Conservation (phyloP, 2,113 vertebrate species). For the Crypturellus undulatus region DNA sequence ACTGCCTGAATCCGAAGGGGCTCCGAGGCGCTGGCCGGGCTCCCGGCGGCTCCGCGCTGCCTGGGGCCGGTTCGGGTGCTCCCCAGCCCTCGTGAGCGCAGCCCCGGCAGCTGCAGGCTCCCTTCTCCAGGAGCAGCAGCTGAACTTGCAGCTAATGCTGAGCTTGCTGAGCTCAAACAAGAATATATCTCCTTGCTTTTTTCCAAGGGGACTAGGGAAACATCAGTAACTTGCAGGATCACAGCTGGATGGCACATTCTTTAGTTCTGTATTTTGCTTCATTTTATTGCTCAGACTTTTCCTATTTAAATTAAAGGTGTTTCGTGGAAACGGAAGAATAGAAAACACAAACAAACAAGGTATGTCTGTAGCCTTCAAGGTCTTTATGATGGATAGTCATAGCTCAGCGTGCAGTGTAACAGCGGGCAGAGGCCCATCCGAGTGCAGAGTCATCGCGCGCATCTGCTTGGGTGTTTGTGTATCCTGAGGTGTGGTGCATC, state of each 20-base stretch:
- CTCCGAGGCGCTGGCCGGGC: background rate
- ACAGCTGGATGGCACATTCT: background rate
- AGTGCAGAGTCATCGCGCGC: too few species aligned
- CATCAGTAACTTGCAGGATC: fast-evolving
- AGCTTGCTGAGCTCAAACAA: background rate
- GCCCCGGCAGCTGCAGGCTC: background rate
- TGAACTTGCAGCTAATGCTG: background rate
- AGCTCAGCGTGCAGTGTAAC: background rate
- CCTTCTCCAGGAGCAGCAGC: background rate
- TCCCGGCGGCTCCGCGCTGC: too few species aligned
- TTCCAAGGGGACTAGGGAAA: background rate
- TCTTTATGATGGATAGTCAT: background rate
- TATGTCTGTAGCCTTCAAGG: background rate
- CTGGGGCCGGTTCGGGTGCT: background rate
- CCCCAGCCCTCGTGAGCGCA: background rate
- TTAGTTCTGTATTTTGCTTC: background rate
- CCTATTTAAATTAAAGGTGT: background rate
- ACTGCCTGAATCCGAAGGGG: background rate
- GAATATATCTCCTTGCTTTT: background rate
- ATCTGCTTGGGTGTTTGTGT: background rate
- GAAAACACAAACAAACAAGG: background rate
- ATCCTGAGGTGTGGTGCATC: background rate
- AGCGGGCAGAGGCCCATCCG: background rate
- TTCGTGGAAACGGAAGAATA: background rate
- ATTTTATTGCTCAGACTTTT: background rate